Base-by-base conservation (phyloP, 1,140 invertebrate genomes). In the Limonius californicus region DNA sequence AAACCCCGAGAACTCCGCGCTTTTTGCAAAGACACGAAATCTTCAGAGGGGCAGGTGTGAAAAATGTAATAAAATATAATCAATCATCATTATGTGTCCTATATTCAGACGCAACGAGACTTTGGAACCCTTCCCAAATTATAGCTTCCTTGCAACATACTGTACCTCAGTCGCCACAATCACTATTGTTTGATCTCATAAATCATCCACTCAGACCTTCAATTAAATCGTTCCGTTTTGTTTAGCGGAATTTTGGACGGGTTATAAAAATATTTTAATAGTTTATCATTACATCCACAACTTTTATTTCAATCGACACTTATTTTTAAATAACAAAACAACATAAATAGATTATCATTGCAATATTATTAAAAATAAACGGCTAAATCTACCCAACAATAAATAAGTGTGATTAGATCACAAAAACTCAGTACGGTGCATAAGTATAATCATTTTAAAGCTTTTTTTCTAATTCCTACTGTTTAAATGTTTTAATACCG, bases 51-150 rank as follows among this genome's bases (percentile, higher is more conserved):
- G 50, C 50, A 54, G 50, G 50, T 54, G 50, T 20, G 50, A 54
- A 54, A 54, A 27, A 54, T 21, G 12, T 27, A 21, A 54, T 54
- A 54, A 54, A 54, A 30, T n/a, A 15, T 35, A 35, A 56, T 56
- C 32, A 30, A 56, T 56, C 54, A 56, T 56, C 15, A 56, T 56
- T 56, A 56, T 12, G 19, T 50, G 45, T 19, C 20, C 45, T 50
- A 14, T 21, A 50, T 50, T 50, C 20, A 50, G 20, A 50, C 45
- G 16, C 4, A n/a, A 50, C 7, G n/a, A 32, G 11, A 32, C 2
- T 39, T 39, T 39, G 16, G 19, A 50, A 50, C 45, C 20, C 45
- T 50, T 50, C 14, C 16, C 16, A 50, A 50, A 50, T 50, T 50
- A 50, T 50, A 50, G 16, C 16, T 50, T 50, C 16, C 20, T 50